Conservation (phyloP, 1,140 invertebrate genomes). For the Musca domestica region DNA sequence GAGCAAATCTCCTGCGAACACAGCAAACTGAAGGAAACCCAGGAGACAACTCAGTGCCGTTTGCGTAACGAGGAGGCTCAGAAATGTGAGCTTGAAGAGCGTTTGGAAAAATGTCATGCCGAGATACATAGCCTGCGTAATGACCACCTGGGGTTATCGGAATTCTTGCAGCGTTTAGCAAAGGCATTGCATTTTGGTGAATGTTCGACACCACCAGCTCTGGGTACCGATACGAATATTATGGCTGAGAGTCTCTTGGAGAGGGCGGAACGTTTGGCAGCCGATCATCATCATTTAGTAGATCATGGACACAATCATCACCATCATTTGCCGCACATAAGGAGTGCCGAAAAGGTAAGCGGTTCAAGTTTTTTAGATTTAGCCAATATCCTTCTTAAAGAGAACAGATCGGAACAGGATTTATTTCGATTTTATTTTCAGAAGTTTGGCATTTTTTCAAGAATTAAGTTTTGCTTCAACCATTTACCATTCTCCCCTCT, state of each 20-base stretch:
- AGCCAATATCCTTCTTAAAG: not conserved
- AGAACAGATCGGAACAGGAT: too few species aligned
- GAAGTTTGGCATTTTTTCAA: too few species aligned
- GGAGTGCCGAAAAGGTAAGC: constrained; percentile 35
- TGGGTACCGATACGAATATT: constrained; percentile 75
- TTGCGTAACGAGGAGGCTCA: constrained; percentile 69
- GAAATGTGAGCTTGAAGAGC: constrained; percentile 63
- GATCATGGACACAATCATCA: constrained; percentile 29
- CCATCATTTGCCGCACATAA: constrained; percentile 24
- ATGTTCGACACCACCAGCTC: constrained; percentile 53
- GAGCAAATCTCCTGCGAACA: constrained; percentile 67
- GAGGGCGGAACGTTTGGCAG: constrained; percentile 69
- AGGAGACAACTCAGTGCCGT: constrained; percentile 62
- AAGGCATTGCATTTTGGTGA: constrained; percentile 55
- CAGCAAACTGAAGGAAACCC: constrained; percentile 63
- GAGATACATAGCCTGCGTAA: constrained; percentile 60
- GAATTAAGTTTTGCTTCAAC: too few species aligned
- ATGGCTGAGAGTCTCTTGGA: constrained; percentile 75
- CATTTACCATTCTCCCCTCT: too few species aligned
- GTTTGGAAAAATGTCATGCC: constrained; percentile 69
- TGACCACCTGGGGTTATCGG: constrained; percentile 47
- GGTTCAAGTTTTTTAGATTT: not conserved
- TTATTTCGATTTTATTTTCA: too few species aligned
- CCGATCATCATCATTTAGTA: constrained; percentile 59
- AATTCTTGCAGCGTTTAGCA: constrained; percentile 63